phyloP scores from a whole-genome alignment of 2,888 invertebrate genomes.

The Copidosoma aretas region DNA sequence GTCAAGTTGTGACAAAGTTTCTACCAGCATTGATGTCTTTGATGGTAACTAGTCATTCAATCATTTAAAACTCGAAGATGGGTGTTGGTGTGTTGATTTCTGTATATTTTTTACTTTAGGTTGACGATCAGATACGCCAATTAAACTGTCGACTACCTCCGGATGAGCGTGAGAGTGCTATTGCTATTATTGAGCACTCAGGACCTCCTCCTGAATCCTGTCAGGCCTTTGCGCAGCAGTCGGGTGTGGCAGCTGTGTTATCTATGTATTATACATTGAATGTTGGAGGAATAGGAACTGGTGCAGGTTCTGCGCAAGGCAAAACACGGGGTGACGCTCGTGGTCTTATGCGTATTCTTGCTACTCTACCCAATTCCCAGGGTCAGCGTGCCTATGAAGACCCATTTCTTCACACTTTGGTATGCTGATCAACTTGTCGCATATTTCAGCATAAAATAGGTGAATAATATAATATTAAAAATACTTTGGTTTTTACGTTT shows the following conservation, averaged over 20 bases:
- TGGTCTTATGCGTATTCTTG: conserved; percentile 84
- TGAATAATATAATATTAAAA: not conserved
- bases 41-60: conserved; percentile 75
- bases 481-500: conserved; percentile 31
- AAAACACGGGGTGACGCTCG: conserved; percentile 57
- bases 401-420: conserved; percentile 91
- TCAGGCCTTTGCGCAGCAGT: conserved; percentile 89
- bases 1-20: conserved; percentile 92
- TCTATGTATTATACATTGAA: conserved; percentile 95
- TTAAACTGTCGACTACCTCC: conserved; percentile 86
- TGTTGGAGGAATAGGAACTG: conserved; percentile 73
- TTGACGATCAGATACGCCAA: conserved; percentile 83
- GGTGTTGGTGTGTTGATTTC: not conserved
- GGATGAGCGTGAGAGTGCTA: conserved; percentile 91
- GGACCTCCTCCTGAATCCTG: conserved; percentile 93
- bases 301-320: conserved; percentile 46
- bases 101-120: conserved; percentile 48
- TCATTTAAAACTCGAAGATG: too few species aligned
- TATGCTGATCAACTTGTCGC: conserved; percentile 55
- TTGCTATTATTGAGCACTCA: conserved; percentile 92
- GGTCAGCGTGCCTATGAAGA: conserved; percentile 93
- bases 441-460: not conserved
- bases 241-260: conserved; percentile 87
- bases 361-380: conserved; percentile 88
- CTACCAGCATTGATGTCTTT: conserved; percentile 91